Evolutionary conservation across 1,140 invertebrate genomes (phyloP).

Genomic region (Aphaenogaster rudis): DNA sequence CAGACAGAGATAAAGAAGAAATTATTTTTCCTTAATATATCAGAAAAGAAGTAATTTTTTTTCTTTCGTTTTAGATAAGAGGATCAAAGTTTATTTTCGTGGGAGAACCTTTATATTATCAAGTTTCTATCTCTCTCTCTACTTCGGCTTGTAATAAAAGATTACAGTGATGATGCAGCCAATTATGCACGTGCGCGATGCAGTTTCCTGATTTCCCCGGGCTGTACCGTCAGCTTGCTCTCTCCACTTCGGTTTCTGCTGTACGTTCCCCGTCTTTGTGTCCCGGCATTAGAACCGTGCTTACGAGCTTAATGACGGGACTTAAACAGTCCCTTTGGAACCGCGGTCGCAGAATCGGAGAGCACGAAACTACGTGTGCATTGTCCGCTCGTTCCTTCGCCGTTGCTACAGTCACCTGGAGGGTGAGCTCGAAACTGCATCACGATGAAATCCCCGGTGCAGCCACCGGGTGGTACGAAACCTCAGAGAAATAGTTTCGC

Average conservation of each 20-base stretch:
- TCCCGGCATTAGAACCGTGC: conserved; percentile 50
- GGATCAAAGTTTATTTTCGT: neutral
- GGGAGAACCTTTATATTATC: neutral
- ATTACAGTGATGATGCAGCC: neutral
- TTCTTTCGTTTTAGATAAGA: neutral
- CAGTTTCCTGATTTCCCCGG: conserved; percentile 31
- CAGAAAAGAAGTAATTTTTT: neutral
- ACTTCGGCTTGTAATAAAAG: neutral
- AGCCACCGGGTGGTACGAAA: conserved; percentile 43
- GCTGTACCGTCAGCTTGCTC: conserved; percentile 43
- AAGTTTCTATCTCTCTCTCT: neutral
- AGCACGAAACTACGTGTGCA: conserved; percentile 56
- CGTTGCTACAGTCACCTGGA: neutral
- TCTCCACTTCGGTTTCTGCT: conserved; percentile 17
- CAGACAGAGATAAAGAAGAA: neutral
- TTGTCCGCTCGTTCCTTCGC: conserved; percentile 54
- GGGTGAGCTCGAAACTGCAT: conserved; percentile 28
- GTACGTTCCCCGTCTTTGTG: conserved; percentile 53
- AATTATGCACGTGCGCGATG: conserved; percentile 29
- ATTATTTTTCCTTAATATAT: neutral
- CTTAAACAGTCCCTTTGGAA: conserved; percentile 74
- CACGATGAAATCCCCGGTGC: conserved; percentile 41
- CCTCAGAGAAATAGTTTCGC: conserved; percentile 64
- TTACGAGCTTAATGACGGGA: conserved; percentile 74
- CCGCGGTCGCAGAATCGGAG: conserved; percentile 47